These are phyloP conservation scores for Aricia agestis DNA, from an alignment of 1,140 invertebrate species.

Conservation along the genomic window DNA sequence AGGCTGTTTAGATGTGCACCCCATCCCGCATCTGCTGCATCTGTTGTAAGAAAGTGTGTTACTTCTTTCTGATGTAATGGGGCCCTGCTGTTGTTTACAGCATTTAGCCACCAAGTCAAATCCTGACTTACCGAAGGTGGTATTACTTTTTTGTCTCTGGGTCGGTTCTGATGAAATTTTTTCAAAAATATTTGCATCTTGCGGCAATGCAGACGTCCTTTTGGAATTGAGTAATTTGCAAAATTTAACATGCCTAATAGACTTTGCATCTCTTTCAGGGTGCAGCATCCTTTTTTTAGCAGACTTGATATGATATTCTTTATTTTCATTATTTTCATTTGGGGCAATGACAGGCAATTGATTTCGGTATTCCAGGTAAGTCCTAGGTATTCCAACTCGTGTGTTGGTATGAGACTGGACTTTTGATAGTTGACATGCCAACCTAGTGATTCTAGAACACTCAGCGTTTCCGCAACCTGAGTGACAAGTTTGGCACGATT, in stretches of 20 bases:
- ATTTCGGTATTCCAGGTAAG: slow-evolving; percentile 36
- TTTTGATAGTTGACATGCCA: slow-evolving; percentile 42
- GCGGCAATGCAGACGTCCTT: no score
- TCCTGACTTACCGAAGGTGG: no score
- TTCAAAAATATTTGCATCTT: no score
- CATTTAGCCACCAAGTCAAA: no score
- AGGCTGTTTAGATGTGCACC: no score
- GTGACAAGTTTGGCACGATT: neutral
- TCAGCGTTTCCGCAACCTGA: slow-evolving; percentile 24
- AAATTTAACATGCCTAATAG: slow-evolving; percentile 27
- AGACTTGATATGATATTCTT: slow-evolving; percentile 16
- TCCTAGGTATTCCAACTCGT: slow-evolving; percentile 38
- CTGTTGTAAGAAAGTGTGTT: no score
- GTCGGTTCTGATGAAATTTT: no score
- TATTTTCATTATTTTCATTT: slow-evolving; percentile 11
- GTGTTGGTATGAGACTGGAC: slow-evolving; percentile 16
- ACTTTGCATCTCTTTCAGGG: slow-evolving; percentile 19
- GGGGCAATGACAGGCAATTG: neutral
- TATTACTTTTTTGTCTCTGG: no score
- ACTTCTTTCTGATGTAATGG: no score
- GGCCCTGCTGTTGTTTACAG: no score
- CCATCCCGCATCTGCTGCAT: no score
- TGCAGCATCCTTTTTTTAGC: slow-evolving; percentile 6
- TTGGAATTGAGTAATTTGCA: slow-evolving; percentile 21
- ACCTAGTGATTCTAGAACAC: slow-evolving; percentile 30